phyloP scores from a whole-genome alignment of 2,888 invertebrate genomes.

The Agonopterix subpropinquella region DNA sequence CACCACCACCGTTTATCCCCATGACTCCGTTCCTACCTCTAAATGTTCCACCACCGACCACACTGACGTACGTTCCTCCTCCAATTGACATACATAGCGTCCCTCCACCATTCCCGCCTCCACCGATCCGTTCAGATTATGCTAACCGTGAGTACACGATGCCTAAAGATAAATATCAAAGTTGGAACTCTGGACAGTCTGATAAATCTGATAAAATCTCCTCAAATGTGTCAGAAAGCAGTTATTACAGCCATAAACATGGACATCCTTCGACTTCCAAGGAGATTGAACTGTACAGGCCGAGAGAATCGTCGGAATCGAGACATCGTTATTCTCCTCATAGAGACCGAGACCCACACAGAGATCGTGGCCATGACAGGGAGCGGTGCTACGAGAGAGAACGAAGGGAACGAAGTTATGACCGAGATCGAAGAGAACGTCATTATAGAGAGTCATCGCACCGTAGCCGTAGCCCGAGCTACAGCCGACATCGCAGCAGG shows the following conservation, averaged over 20 bases:
- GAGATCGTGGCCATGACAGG: conserved; percentile 15
- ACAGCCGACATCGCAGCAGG: conserved; percentile 27
- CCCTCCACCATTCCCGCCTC: conserved; percentile 19
- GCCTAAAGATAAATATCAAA: background rate
- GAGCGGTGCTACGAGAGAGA: conserved; percentile 22
- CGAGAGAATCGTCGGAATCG: conserved; percentile 10
- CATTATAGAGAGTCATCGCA: conserved; percentile 22
- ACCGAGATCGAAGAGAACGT: conserved; percentile 21
- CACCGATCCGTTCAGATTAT: conserved; percentile 18
- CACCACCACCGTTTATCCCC: background rate
- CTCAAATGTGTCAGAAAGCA: background rate
- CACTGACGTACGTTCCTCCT: conserved; percentile 9
- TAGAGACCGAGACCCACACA: conserved; percentile 15
- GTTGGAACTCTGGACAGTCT: background rate
- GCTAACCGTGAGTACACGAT: conserved; percentile 7
- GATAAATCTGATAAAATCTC: conserved; percentile 3
- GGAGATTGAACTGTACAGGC: background rate
- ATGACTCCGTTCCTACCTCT: conserved; percentile 16
- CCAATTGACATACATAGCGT: conserved; percentile 15
- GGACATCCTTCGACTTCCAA: conserved; percentile 12
- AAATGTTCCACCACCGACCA: conserved; percentile 25
- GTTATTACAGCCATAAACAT: conserved; percentile 9
- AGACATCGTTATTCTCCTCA: conserved; percentile 26
- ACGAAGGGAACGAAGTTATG: conserved; percentile 17
- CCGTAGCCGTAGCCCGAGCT: conserved; percentile 27